phyloP scores from a whole-genome alignment of 2,113 vertebrate genomes.

The Chitala chitala region DNA sequence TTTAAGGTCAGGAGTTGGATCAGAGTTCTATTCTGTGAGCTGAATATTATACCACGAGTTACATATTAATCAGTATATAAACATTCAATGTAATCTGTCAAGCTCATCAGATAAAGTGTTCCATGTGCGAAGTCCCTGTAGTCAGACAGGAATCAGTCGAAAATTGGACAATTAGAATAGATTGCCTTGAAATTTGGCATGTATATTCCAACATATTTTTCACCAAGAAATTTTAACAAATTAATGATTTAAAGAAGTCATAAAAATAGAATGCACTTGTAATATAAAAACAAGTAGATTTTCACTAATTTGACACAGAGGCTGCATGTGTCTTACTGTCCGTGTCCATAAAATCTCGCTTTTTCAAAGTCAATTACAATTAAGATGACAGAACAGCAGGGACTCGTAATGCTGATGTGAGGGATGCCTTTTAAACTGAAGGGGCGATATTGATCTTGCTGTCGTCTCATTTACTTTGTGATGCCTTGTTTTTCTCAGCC shows the following conservation, averaged over 20 bases:
- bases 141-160: no score
- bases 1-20: background rate
- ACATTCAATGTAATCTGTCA: no score
- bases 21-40: background rate
- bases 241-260: no score
- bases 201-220: no score
- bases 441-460: background rate
- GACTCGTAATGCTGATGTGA: background rate
- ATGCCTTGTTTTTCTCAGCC: background rate
- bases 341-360: background rate
- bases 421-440: background rate
- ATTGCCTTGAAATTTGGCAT: background rate
- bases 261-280: background rate
- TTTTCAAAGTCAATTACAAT: background rate
- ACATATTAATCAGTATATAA: background rate
- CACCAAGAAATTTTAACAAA: no score
- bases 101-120: no score
- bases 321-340: no score
- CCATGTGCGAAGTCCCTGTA: no score
- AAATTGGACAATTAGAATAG: no score
- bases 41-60: background rate
- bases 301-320: background rate
- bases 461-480: background rate
- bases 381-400: background rate
- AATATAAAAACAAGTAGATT: background rate